A percentile compares a stretch with the other conserved stretches of the same genome.
Evolutionary conservation across 2,888 invertebrate species (phyloP).

Genomic region (Xestia rhomboidea): DNA sequence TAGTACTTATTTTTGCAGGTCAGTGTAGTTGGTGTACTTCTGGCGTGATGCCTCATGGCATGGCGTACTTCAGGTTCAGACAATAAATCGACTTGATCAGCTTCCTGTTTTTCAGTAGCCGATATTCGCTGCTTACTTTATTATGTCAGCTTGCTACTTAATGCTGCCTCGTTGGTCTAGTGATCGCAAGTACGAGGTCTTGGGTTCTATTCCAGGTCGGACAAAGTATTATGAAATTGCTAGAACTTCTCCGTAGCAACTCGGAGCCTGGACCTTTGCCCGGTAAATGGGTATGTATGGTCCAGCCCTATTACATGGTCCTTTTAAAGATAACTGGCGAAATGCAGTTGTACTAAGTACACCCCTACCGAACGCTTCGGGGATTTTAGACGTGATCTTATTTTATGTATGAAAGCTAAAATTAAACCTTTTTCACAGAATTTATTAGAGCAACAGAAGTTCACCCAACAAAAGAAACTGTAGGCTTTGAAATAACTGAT

Average conservation of each 20-base stretch:
- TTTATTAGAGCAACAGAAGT: not conserved
- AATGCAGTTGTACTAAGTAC: not conserved
- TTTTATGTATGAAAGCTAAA: not conserved
- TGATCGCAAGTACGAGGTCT: not conserved
- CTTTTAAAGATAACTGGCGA: not conserved
- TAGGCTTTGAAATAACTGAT: slow-evolving; percentile 37
- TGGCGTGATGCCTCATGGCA: not conserved
- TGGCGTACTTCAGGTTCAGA: not conserved
- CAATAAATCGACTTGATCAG: not conserved
- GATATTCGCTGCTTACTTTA: not conserved
- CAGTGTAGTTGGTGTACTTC: too few relatives aligned
- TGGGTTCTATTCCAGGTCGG: not conserved
- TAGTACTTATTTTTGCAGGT: too few relatives aligned
- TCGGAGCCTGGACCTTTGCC: not conserved
- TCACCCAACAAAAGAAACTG: not conserved
- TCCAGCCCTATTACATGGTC: not conserved
- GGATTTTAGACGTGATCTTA: not conserved
- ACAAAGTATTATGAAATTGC: not conserved
- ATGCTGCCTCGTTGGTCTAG: not conserved
- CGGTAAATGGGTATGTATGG: not conserved
- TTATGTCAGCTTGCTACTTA: not conserved
- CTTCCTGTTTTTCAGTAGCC: not conserved
- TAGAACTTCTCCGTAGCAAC: not conserved
- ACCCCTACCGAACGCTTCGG: not conserved
- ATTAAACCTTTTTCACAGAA: slow-evolving; percentile 20